Percentiles rank a stretch among this genome's conserved stretches.
phyloP scores from a whole-genome alignment of 2,888 invertebrate genomes.

The Sturmia bella region DNA sequence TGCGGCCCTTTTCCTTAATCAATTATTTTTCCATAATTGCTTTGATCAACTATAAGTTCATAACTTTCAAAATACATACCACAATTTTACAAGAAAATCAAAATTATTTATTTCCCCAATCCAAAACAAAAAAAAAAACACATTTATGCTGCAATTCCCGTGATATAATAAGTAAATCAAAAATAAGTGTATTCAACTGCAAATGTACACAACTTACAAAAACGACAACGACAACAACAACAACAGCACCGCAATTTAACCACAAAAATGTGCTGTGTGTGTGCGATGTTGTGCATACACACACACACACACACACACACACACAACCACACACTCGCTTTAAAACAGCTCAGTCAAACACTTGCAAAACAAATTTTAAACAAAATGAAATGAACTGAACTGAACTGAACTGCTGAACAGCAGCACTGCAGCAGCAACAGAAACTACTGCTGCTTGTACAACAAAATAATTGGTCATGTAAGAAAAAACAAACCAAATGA shows the following conservation, averaged over 20 bases:
- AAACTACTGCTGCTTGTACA: conserved; percentile 33
- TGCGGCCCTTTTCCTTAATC: not conserved
- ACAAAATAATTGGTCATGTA: conserved; percentile 63
- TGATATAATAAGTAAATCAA: conserved; percentile 65
- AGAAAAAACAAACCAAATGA: conserved; percentile 23
- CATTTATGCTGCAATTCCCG: conserved; percentile 59
- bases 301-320: not conserved
- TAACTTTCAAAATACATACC: conserved; percentile 19
- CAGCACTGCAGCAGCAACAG: conserved; percentile 25
- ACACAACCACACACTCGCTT: too few species aligned
- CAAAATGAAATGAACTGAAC: conserved; percentile 61
- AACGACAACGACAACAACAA: conserved; percentile 42
- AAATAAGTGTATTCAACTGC: conserved; percentile 26
- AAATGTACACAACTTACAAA: conserved; percentile 47
- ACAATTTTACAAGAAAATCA: not conserved
- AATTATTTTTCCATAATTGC: too few species aligned
- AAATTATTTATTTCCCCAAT: conserved; percentile 41
- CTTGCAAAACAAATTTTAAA: conserved; percentile 55
- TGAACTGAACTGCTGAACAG: conserved; percentile 9
- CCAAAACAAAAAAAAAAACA: conserved; percentile 11
- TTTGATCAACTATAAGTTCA: too few species aligned
- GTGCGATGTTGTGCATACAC: conserved; percentile 41
- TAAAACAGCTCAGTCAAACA: conserved; percentile 16
- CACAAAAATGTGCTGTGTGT: conserved; percentile 58
- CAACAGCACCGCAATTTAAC: conserved; percentile 56